Conservation (phyloP, 2,888 invertebrate species). For the Trachelus tabidus region DNA sequence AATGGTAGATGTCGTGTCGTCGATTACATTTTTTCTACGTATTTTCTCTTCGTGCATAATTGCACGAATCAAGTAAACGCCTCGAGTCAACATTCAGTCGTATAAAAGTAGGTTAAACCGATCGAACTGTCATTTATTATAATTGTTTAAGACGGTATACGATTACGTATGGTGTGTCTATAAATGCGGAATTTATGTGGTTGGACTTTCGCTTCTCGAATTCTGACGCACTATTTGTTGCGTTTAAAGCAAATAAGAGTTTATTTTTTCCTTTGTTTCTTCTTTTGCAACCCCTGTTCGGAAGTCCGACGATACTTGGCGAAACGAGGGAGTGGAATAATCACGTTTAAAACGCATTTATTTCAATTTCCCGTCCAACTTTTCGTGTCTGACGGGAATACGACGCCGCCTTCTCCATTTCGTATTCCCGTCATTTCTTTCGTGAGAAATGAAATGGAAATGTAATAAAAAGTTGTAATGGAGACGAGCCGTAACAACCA, state of each 20-base stretch:
- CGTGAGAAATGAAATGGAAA: conserved; percentile 61
- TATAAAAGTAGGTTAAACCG: conserved; percentile 1
- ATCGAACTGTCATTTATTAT: neutral
- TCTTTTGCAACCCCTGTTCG: neutral
- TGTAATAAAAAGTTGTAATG: conserved; percentile 64
- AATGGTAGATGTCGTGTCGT: neutral
- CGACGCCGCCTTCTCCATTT: neutral
- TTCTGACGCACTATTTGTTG: neutral
- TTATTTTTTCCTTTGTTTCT: neutral
- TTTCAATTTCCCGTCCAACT: conserved; percentile 46
- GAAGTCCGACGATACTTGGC: neutral
- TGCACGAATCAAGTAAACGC: neutral
- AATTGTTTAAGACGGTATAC: neutral
- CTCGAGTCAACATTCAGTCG: neutral
- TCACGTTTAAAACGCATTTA: conserved; percentile 55
- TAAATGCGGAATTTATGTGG: neutral
- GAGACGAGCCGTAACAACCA: conserved; percentile 28
- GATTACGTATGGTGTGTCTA: neutral
- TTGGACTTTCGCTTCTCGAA: neutral
- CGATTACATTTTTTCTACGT: neutral
- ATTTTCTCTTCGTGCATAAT: neutral
- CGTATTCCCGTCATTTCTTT: conserved; percentile 35
- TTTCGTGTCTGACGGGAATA: neutral
- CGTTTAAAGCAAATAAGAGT: neutral
- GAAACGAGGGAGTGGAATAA: conserved; percentile 33